phyloP scores from a whole-genome alignment of 92 coral and sea anemone genomes.

The Palythoa grandiflora region DNA sequence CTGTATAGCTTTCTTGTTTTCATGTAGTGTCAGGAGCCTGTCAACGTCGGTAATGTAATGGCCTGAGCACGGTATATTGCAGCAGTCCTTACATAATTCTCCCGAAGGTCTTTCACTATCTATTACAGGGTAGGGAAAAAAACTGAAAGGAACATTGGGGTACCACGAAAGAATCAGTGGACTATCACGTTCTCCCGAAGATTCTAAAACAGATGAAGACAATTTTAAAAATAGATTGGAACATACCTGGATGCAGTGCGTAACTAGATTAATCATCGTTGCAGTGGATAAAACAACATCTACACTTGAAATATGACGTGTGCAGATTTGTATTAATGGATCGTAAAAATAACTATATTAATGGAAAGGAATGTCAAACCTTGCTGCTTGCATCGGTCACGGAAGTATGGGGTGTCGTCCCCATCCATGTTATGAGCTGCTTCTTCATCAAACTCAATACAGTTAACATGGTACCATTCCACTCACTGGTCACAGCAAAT shows the following conservation, averaged over 20 bases:
- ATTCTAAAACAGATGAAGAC: constrained; percentile 15
- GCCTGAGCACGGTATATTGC: constrained; percentile 41
- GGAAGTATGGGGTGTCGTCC: constrained; percentile 35
- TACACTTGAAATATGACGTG: neutral
- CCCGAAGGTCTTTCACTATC: constrained; percentile 51
- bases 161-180: constrained; percentile 36
- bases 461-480: constrained; percentile 53
- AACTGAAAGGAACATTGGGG: constrained; percentile 34
- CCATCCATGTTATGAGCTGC: constrained; percentile 47
- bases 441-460: constrained; percentile 34
- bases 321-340: neutral
- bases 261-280: constrained; percentile 5
- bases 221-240: neutral
- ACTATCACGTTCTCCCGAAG: constrained; percentile 18
- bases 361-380: neutral
- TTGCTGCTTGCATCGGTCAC: constrained; percentile 39
- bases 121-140: constrained; percentile 40
- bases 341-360: constrained; percentile 2
- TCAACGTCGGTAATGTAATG: constrained; percentile 34
- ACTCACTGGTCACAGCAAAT: constrained; percentile 46
- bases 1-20: neutral
- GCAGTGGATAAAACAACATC: constrained; percentile 1
- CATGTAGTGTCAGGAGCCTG: neutral
- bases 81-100: constrained; percentile 36
- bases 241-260: neutral